Conservation (phyloP, 1,140 invertebrate species). For the Diprion similis region DNA sequence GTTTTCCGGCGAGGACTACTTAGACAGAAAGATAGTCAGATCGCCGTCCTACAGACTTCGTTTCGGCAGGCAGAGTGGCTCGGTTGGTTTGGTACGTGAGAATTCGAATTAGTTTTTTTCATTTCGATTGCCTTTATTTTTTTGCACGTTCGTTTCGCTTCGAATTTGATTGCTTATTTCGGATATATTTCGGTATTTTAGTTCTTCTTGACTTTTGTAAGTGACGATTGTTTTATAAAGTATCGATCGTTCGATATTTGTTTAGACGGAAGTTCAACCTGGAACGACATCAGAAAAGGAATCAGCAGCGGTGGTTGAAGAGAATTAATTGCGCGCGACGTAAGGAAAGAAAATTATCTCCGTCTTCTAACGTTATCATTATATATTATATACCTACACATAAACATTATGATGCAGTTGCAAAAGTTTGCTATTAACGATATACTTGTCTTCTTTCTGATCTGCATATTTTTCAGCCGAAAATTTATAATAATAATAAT, state of each 20-base stretch:
- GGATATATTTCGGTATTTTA: too few relatives aligned
- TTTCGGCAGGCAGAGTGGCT: slow-evolving; percentile 1
- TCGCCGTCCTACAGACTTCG: neutral
- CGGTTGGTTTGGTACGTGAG: neutral
- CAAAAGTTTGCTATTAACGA: too few relatives aligned
- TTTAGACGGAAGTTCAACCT: neutral
- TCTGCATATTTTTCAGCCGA: too few relatives aligned
- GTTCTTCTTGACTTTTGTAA: too few relatives aligned
- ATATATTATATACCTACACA: too few relatives aligned
- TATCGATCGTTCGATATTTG: neutral
- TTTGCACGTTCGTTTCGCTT: too few relatives aligned
- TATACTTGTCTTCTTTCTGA: too few relatives aligned
- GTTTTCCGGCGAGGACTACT: neutral
- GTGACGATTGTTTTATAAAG: too few relatives aligned
- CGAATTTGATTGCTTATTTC: too few relatives aligned
- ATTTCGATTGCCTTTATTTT: neutral
- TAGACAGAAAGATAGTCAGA: neutral
- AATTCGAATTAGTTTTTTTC: neutral
- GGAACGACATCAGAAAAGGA: neutral
- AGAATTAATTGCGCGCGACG: neutral
- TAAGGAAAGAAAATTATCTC: neutral
- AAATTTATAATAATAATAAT: too few relatives aligned
- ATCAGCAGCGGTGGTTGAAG: neutral
- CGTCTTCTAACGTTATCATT: neutral
- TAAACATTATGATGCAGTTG: too few relatives aligned